These are phyloP conservation scores for Platysteira castanea DNA, from an alignment of 2,113 vertebrate genomes.

Conservation along the genomic window DNA sequence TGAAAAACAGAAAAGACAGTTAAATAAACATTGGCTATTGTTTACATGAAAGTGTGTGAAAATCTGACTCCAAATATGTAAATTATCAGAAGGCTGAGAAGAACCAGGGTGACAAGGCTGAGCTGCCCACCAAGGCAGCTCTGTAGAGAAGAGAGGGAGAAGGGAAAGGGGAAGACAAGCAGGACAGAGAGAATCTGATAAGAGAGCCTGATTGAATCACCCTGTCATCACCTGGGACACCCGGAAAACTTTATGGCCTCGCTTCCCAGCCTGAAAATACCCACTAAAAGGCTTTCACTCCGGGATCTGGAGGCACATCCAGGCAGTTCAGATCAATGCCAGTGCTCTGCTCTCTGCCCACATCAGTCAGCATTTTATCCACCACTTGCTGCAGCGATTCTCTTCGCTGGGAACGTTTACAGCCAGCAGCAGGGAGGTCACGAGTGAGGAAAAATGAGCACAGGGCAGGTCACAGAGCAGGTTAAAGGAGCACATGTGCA, in stretches of 20 bases:
- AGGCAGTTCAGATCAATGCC: not conserved
- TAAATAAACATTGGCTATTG: too few relatives aligned
- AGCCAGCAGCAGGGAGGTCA: constrained; percentile 13
- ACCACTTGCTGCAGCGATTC: not conserved
- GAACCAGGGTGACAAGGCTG: too few relatives aligned
- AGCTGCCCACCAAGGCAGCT: not conserved
- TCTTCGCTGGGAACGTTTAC: not conserved
- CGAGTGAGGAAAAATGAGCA: not conserved
- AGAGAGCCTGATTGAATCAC: not conserved
- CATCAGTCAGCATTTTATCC: not conserved
- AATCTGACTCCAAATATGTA: too few relatives aligned
- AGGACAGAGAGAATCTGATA: not conserved
- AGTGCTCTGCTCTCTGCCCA: not conserved
- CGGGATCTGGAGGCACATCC: not conserved
- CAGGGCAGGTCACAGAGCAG: not conserved
- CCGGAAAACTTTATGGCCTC: not conserved
- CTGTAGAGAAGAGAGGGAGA: not conserved
- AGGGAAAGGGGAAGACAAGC: not conserved
- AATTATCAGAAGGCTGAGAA: too few relatives aligned
- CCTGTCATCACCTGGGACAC: not conserved
- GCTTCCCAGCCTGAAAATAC: not conserved
- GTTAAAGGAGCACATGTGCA: not conserved
- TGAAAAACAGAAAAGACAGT: too few relatives aligned
- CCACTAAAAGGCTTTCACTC: not conserved
- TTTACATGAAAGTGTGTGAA: too few relatives aligned